Evolutionary conservation across 2,797 vertebrate species (phyloP).

Genomic region (Cephalopachus bancanus): DNA sequence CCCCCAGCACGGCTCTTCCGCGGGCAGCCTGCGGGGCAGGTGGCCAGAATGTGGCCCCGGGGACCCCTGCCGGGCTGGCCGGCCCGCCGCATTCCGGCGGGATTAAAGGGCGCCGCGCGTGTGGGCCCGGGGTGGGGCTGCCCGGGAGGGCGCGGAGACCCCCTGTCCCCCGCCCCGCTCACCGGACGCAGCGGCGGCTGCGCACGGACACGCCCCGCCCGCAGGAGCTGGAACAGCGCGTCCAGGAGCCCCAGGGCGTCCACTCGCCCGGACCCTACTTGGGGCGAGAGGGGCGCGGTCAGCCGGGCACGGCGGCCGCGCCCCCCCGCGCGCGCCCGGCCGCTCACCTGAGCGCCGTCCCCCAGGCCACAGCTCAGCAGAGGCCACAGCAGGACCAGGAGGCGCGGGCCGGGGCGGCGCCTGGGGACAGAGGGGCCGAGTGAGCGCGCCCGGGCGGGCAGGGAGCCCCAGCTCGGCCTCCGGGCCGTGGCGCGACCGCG

Average conservation of each 20-base stretch:
- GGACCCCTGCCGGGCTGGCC: not conserved
- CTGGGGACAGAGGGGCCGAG: constrained; percentile 55
- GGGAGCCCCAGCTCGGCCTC: too few species aligned
- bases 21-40: constrained; percentile 62
- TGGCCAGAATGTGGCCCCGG: not conserved
- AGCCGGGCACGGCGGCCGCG: not conserved
- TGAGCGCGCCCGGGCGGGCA: not conserved
- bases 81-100: not conserved
- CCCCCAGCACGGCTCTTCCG: constrained; percentile 83
- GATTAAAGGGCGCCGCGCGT: constrained; percentile 72
- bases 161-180: constrained; percentile 41
- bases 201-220: constrained; percentile 87
- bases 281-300: constrained; percentile 67
- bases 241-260: constrained; percentile 89
- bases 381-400: constrained; percentile 81
- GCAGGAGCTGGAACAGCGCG: constrained; percentile 88
- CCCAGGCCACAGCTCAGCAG: constrained; percentile 69
- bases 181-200: constrained; percentile 87
- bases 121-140: constrained; percentile 56
- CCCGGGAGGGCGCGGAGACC: not conserved
- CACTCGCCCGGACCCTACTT: constrained; percentile 83
- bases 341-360: constrained; percentile 80
- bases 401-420: not conserved
- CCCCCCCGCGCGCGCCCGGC: accelerated
- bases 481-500: too few species aligned